Base-by-base conservation (phyloP, 2,888 invertebrate species). In the Brassicogethes aeneus region DNA sequence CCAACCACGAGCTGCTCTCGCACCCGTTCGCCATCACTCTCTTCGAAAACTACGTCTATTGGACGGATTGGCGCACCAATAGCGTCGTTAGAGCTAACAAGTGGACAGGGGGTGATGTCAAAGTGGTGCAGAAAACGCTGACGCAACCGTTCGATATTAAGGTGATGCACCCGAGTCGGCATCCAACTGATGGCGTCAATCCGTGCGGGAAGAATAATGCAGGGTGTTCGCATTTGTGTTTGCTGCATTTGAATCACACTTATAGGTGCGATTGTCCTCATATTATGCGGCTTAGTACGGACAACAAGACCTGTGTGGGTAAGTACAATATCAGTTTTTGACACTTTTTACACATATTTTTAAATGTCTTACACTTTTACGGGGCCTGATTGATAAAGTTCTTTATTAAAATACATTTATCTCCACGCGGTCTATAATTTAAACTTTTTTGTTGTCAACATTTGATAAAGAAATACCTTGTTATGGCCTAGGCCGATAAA, bases 31-130 rank as follows among this genome's bases (percentile, higher is more conserved):
- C 92, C 35, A 80, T 93, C 48, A 78, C 88, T 0, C 73, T 92
- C 43, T 91, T 85, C 70, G 91, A 86, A 62, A 82, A 83, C 59
- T 81, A 85, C 66, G 82, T 93, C 8, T 94, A 89, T 70, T 94
- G 92, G 91, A 92, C 91, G 0, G 93, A 94, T 70, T 93, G 94
- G 94, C 75, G 89, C 48, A 82, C 82, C 41, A 89, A 88, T 64
- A 82, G 86, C 46, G 85, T 94, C 2, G 81, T 88, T 53, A 73
- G 85, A 57, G 90, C 91, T 17, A 86, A 87, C 70, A 93, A 93
- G 70, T 91, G 87, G 82, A 83, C 83, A 65, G 88, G 84, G 44
- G 76, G 79, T 15, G 80, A 85, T 63, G 82, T 89, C 2, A 73
- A 77, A 43, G 79, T 86, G 12, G 78, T 93, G 52, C 88, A 90